Base-by-base conservation (phyloP, 2,888 invertebrate genomes). In the Subacronicta megacephala region DNA sequence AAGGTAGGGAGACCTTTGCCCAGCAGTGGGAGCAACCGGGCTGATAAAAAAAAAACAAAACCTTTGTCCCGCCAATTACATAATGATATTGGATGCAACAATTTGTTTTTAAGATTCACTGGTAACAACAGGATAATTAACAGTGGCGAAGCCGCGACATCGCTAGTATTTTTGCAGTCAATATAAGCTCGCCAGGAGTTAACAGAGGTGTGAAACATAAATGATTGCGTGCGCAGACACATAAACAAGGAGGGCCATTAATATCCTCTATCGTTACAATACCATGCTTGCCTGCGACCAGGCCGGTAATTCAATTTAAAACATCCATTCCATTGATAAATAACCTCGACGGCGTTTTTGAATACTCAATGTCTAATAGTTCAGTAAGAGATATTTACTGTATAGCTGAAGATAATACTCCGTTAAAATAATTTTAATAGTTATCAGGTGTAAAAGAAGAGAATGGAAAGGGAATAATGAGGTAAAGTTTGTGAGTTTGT, bases 241-340 rank as follows among this genome's bases (percentile, higher is more conserved):
- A 53, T 66, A 61, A 67, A 68, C 62, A 51, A 66, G 47, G 47
- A 35, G 42, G 38, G 29, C 49, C 59, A 62, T n/a, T n/a, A n/a
- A n/a, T n/a, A n/a, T 31, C 31, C n/a, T n/a, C n/a, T n/a, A 52
- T 51, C 56, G 61, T 62, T 53, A 59, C 55, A 62, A 58, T 63
- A 55, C 46, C 75, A 67, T 66, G 76, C 70, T 49, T 63, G 66
- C 60, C 42, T 31, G 18, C 62, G 54, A 75, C 73, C 72, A 75
- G 17, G 44, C 17, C 17, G 26, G 53, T 57, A 49, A 60, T 65
- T 57, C 53, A 60, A 64, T 66, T 74, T 53, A 65, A 69, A 63
- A 58, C 47, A 55, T 40, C 59, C 43, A 65, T 74, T 72, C 42
- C 46, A 62, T 62, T 69, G 62, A 60, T 59, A 68, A 60, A 69